Conservation (phyloP, 1,140 invertebrate genomes). For the Sitodiplosis mosellana region DNA sequence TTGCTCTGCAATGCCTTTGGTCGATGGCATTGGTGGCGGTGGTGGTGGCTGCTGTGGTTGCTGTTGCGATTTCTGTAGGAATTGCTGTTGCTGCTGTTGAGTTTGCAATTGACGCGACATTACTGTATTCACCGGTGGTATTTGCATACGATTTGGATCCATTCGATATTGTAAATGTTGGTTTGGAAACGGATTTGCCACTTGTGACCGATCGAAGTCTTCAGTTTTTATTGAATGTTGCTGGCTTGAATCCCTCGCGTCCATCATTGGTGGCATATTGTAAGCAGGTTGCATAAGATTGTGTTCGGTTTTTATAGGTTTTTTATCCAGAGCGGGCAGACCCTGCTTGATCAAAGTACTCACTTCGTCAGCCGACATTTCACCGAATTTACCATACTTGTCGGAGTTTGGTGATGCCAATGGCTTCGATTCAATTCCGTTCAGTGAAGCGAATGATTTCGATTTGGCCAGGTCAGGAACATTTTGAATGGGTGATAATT, state of each 20-base stretch:
- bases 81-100: conserved; percentile 13
- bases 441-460: no score
- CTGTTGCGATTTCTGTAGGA: conserved; percentile 5
- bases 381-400: no score
- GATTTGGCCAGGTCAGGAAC: not conserved
- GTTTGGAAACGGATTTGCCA: no score
- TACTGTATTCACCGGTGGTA: conserved; percentile 3
- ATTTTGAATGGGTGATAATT: conserved; percentile 1
- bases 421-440: no score
- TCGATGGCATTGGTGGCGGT: not conserved
- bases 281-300: not conserved
- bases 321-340: no score
- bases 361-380: not conserved
- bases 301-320: not conserved
- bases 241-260: no score
- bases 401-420: no score
- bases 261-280: not conserved
- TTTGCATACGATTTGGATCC: conserved; percentile 1
- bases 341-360: not conserved
- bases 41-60: conserved; percentile 3
- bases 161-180: not conserved
- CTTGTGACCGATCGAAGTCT: no score
- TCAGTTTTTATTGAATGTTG: no score
- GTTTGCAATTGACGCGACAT: conserved; percentile 6
- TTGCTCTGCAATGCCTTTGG: not conserved